These are phyloP conservation scores for Variabilichromis moorii DNA, from an alignment of 2,113 vertebrate species.

Conservation along the genomic window DNA sequence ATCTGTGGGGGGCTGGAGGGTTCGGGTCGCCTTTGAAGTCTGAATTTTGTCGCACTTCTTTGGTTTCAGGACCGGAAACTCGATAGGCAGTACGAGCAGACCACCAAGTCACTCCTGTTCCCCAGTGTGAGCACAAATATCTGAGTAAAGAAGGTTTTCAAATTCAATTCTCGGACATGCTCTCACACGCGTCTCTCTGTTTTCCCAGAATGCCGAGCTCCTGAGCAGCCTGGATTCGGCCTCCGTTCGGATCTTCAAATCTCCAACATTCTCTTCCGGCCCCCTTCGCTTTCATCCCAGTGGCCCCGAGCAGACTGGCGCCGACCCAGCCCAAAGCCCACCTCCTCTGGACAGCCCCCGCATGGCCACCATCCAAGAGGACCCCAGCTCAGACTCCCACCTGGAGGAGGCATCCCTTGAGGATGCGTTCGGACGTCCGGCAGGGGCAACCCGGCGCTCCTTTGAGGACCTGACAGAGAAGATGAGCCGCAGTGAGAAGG, in stretches of 20 bases:
- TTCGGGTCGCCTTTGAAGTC: not conserved
- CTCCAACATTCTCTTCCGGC: constrained; percentile 39
- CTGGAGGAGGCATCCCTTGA: constrained; percentile 76
- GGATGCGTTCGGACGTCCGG: constrained; percentile 78
- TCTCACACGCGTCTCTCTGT: not conserved
- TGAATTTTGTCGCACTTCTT: not conserved
- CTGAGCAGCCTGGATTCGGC: constrained; percentile 90
- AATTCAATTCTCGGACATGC: not conserved
- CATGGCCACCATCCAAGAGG: constrained; percentile 95
- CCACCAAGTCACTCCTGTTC: constrained; percentile 82
- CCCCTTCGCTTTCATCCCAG: constrained; percentile 66
- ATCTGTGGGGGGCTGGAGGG: not conserved
- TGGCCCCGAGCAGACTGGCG: constrained; percentile 34
- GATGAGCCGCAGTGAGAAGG: constrained; percentile 70
- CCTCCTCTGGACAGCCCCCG: constrained; percentile 70
- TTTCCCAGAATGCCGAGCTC: constrained; percentile 86
- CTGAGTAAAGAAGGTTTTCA: not conserved
- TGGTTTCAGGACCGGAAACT: constrained; percentile 85
- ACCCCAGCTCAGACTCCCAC: constrained; percentile 82
- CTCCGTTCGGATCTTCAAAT: constrained; percentile 85
- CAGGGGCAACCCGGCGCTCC: constrained; percentile 70
- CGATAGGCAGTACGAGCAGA: constrained; percentile 87
- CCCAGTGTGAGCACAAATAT: constrained; percentile 80
- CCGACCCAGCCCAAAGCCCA: not conserved
- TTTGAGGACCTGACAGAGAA: constrained; percentile 89